Base-by-base conservation (phyloP, 2,888 invertebrate genomes). In the Limenitis camilla region DNA sequence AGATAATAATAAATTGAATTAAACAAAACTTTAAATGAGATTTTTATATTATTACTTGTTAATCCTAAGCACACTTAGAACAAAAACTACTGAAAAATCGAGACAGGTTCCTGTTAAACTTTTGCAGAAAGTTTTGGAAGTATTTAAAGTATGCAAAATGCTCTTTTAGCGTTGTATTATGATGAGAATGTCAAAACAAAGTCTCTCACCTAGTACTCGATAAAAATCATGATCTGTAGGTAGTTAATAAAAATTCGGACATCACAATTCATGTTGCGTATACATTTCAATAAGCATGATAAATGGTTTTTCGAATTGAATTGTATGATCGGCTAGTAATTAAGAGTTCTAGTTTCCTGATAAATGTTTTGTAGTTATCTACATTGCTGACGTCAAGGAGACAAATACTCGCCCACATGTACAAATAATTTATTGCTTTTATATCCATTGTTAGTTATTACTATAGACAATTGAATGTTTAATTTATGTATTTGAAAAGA, bases 341-440 rank as follows among this genome's bases (percentile, higher is more conserved):
- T 56, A 56, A 38, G 45, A 48, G 45, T 47, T 29, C 39, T 49
- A 45, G 50, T 52, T 58, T 59, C 56, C 54, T 59, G 48, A 48
- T 51, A 41, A 52, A 52, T 49, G 50, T 28, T 47, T 46, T 52
- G 10, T 53, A 30, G 39, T 49, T 47, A 51, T 58, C 47, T 55
- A 48, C 57, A 55, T 59, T 43, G 44, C 44, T 54, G 57, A 57
- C 55, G 40, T 50, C 56, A 56, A 54, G 55, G 59, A 59, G 56
- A 59, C 45, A 50, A 43, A 40, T 40, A 40, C 8, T 3, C 40
- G 45, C 40, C 51, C 33, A 46, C 27, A 31, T 28, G 10, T 7
- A 31, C 38, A 44, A 19, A 27, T 39, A 50, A 47, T 53, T 52
- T 53, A 52, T 56, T 39, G 35, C 46, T 54, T 31, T 40, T 31